These are phyloP conservation scores for Crenuchus spilurus DNA, from an alignment of 2,797 vertebrate species.

Conservation along the genomic window DNA sequence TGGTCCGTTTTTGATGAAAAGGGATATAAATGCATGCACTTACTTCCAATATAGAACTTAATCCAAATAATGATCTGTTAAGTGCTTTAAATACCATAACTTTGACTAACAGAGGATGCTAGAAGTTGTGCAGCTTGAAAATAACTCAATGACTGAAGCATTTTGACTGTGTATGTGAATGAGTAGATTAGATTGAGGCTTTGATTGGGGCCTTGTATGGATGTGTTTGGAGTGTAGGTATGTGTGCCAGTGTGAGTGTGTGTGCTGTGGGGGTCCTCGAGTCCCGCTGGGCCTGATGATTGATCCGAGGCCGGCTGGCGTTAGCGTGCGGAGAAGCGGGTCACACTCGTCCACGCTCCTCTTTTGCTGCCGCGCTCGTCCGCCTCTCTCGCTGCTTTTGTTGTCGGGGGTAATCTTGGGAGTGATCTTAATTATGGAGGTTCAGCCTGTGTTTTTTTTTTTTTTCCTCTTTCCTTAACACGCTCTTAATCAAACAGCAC, in stretches of 20 bases:
- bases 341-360: slow-evolving; percentile 73
- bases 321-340: slow-evolving; percentile 56
- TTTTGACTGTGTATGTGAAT: not conserved
- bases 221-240: not conserved
- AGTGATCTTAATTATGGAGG: slow-evolving; percentile 86
- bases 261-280: slow-evolving; percentile 41
- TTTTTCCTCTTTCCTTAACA: slow-evolving; percentile 61
- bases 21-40: no score
- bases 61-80: no score
- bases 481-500: slow-evolving; percentile 77
- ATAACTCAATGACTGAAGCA: no score
- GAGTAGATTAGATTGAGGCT: not conserved
- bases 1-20: no score
- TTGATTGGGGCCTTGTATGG: not conserved
- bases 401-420: slow-evolving; percentile 82
- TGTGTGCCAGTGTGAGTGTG: slow-evolving; percentile 11
- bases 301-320: slow-evolving; percentile 59
- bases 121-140: no score
- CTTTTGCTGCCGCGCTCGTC: slow-evolving; percentile 76
- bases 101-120: no score
- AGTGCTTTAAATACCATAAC: no score
- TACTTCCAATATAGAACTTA: no score
- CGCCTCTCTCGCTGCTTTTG: slow-evolving; percentile 75
- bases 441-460: slow-evolving; percentile 70
- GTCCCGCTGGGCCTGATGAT: slow-evolving; percentile 62